Base-by-base conservation (phyloP, 2,797 vertebrate species). In the Takifugu rubripes region DNA sequence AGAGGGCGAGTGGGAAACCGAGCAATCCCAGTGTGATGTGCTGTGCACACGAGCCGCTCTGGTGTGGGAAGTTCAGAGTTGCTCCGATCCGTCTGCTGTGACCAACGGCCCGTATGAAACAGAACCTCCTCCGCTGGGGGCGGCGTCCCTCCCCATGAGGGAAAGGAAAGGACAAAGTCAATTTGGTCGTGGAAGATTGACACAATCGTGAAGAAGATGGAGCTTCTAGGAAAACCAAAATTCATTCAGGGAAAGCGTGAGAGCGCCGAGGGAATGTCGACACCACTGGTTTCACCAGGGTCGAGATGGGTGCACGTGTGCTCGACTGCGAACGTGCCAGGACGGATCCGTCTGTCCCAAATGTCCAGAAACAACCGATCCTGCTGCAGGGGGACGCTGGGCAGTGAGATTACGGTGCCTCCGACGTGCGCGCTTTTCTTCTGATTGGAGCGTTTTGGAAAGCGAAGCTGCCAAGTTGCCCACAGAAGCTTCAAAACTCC, bases 341-440 rank as follows among this genome's bases (percentile, higher is more conserved):
- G 70, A 61, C 5, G 52, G n/a, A 63, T 66, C 47, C 52, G 59
- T 53, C 29, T 64, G 47, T 72, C 69, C 48, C 57, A 55, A 75
- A 80, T 65, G 43, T 63, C 58, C 64, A 52, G 53, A 76, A 72
- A 33, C 48, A 76, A 65, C 40, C 49, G 73, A 65, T 75, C 62
- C 72, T 43, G 44, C 70, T 54, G 60, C 67, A 74, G 64, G 66
- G 67, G 59, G 14, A 68, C 63, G 53, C 64, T 69, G 52, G 40
- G 42, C 56, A 68, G 48, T 14, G 36, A 67, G 59, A 46, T 17
- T 44, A 56, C 21, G 57, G 49, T 65, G 59, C 42, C 49, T 64
- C 45, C 68, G 48, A 36, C 27, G 53, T 52, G 52, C 57, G 42
- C 27, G 68, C 21, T 75, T 63, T 64, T 54, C 40, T 65, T 50